A percentile compares a stretch with the other conserved stretches of the same genome.
Evolutionary conservation across 2,797 vertebrate species (phyloP).

Genomic region (Falco naumanni): DNA sequence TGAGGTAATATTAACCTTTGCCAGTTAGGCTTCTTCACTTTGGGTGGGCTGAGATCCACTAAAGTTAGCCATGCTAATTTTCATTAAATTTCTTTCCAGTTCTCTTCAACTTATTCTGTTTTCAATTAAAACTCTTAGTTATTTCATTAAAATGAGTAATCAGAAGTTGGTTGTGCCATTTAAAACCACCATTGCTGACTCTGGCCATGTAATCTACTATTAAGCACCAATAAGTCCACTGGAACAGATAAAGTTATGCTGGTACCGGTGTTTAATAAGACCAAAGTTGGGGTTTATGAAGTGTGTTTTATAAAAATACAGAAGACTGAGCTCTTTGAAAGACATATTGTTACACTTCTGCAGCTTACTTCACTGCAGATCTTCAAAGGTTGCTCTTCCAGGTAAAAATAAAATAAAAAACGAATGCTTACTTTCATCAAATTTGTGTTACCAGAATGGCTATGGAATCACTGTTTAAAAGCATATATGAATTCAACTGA

Average conservation of each 20-base stretch:
- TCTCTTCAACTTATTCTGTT: neutral
- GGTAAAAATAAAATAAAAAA: neutral
- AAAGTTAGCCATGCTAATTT: neutral
- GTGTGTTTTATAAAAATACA: neutral
- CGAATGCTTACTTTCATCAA: neutral
- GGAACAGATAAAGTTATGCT: neutral
- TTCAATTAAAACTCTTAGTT: neutral
- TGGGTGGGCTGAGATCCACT: neutral
- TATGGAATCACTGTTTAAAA: neutral
- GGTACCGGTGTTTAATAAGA: neutral
- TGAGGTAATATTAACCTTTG: neutral
- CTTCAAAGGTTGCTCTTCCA: neutral
- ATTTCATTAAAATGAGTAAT: neutral
- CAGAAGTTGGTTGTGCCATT: neutral
- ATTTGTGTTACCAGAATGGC: neutral
- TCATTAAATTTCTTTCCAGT: neutral
- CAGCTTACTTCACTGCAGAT: neutral
- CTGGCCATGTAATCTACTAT: neutral
- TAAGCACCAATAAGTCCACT: neutral
- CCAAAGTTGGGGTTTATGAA: neutral
- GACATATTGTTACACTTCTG: neutral
- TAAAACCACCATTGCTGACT: neutral
- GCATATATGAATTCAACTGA: neutral
- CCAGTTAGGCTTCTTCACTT: neutral
- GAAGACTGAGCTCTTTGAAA: neutral